Evolutionary conservation across 2,888 invertebrate genomes (phyloP), one percentile per base, ranked within the genome.

Genomic region (Tiliacea citrago): DNA sequence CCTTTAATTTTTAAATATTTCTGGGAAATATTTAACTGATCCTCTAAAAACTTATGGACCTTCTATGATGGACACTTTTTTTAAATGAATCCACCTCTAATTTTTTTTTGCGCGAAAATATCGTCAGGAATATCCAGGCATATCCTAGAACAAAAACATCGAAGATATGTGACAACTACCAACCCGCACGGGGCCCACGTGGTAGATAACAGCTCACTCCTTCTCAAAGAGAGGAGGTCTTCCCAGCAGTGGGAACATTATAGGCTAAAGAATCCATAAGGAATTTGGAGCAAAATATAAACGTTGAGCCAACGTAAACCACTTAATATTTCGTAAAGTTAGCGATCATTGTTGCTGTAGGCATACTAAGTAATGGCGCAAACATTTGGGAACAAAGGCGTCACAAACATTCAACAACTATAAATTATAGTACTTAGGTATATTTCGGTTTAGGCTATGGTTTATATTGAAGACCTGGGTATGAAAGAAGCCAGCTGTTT

Each of bases 311-410:
- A 68, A 21, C 47, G 55, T 71, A 79, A 81, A 71, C 79, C 49
- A 72, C 71, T 72, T 80, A 66, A 77, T 77, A 62, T 80, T 80
- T 74, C 73, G 66, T 69, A 74, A 77, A 68, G 51, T 80, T 69
- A 3, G 42, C 51, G 66, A 69, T 77, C 47, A 58, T 55, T 58
- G 67, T 73, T 58, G 65, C 21, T 63, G 35, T 24, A 16, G 66
- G 66, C 67, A 80, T 73, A 61, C 68, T 12, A 63, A 70, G 57
- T 68, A 55, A 67, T 49, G 61, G 35, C 18, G 61, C 60, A 78
- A 78, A 79, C 61, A 73, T 68, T 68, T 57, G 24, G 58, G 55
- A 71, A 72, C 70, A 63, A 74, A 71, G 62, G 47, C 58, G 57
- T 60, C 35, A 35, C 21, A 62, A 78, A 62, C 62, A 69, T 55